A percentile compares a stretch with the other conserved stretches of the same genome.
Evolutionary conservation across 2,888 invertebrate genomes (phyloP).

Genomic region (Pegoplata infirma): DNA sequence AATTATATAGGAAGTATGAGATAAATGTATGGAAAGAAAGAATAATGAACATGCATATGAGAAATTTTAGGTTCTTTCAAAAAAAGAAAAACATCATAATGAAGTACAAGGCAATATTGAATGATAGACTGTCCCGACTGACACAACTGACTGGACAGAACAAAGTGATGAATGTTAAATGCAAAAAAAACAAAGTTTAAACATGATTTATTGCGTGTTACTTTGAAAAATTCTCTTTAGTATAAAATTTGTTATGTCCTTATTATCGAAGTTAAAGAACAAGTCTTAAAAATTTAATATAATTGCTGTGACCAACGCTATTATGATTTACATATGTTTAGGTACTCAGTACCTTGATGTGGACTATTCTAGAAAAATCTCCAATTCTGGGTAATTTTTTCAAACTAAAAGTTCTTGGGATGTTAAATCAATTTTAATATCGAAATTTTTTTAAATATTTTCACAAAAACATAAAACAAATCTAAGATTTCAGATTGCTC

Average conservation of each 20-base stretch:
- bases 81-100: not conserved
- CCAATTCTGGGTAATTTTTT: too few species aligned
- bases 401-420: too few species aligned
- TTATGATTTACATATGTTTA: too few species aligned
- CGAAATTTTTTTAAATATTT: too few species aligned
- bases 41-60: not conserved
- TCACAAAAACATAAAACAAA: too few species aligned
- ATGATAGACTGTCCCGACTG: not conserved
- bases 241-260: not conserved
- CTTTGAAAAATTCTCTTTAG: not conserved
- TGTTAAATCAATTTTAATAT: too few species aligned
- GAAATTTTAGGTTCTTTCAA: not conserved
- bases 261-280: not conserved
- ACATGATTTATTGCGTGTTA: constrained; percentile 7
- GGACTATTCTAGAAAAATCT: too few species aligned
- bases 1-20: constrained; percentile 1
- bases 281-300: too few species aligned
- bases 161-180: constrained; percentile 4
- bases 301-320: too few species aligned
- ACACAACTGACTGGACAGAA: not conserved
- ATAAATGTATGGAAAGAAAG: too few species aligned
- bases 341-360: too few species aligned
- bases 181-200: not conserved
- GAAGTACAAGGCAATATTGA: not conserved
- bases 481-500: too few species aligned